phyloP scores from a whole-genome alignment of 2,113 vertebrate species.

The Gallinago jamesoni region DNA sequence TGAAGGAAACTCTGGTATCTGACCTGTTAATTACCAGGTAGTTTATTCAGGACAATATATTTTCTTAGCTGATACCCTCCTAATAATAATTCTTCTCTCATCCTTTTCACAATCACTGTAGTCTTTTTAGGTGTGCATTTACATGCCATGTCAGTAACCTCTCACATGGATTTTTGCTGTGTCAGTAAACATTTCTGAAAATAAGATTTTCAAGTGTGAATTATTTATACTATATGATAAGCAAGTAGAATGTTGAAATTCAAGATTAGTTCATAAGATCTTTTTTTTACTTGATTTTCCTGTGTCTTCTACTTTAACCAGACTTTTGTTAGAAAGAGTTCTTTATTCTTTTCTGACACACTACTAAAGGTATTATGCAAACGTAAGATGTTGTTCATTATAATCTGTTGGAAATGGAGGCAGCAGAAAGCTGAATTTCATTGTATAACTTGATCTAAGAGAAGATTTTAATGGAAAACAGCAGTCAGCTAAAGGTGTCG shows the following conservation, averaged over 20 bases:
- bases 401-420: conserved; percentile 17
- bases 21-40: neutral
- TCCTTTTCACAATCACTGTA: neutral
- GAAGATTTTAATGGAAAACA: conserved; percentile 43
- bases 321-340: conserved; percentile 5
- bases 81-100: neutral
- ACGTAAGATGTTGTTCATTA: conserved; percentile 48
- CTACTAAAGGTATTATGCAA: conserved; percentile 35
- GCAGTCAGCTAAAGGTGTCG: neutral
- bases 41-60: neutral
- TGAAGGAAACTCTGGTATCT: neutral
- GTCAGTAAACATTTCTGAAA: conserved; percentile 88
- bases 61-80: neutral
- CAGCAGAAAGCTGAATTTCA: conserved; percentile 38
- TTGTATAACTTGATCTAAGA: conserved; percentile 35
- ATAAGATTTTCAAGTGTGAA: conserved; percentile 81
- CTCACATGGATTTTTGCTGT: conserved; percentile 71
- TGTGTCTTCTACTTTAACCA: neutral
- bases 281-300: conserved; percentile 76
- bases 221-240: conserved; percentile 84
- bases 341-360: conserved; percentile 48
- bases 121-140: neutral
- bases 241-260: conserved; percentile 80
- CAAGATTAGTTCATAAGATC: conserved; percentile 71
- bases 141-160: conserved; percentile 67